Base-by-base conservation (phyloP, 2,113 vertebrate species). In the Protomyctophum bolini region DNA sequence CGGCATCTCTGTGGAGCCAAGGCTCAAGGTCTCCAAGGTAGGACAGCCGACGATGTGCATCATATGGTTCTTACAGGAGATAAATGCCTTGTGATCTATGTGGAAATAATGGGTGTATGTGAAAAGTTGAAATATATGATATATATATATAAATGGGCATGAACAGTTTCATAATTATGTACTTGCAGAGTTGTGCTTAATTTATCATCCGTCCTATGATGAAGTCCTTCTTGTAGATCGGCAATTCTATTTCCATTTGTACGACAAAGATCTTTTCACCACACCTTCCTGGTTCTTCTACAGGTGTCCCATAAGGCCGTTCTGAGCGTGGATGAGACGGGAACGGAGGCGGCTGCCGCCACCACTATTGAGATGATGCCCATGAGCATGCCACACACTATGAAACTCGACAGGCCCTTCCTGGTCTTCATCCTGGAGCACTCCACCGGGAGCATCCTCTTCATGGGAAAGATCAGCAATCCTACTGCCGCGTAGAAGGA, bases 381-480 rank as follows among this genome's bases (percentile, higher is more conserved):
- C 2, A 2, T 76, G 8, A 73, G 86, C 2, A 0, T 88, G 70
- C 91, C 91, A 0, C 73, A 68, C 33, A 7, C 0, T 0, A 1
- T 96, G 68, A 70, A 0, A 0, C 83, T 96, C 47, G 72, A 95
- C 85, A 82, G 0, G 6, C 94, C 96, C 29, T 98, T 98, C 89
- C 2, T 96, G 46, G 0, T 94, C 45, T 12, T 94, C 56, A 85
- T 97, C 79, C 71, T 95, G 4, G 93, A 98, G n/a, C 54, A 88
- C 66, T 89, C 80, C 8, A 94, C 94, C 0, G 92, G 79, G 85
- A 94, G 90, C 77, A 90, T 93, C 9, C 86, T 98, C 45, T 96
- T 98, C 81, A 89, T 95, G 83, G 95, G 92, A 82, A 96, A 95
- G 89, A 88, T 98, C 66, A 76, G 62, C 73, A 89, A 94, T 66